Evolutionary conservation across 1,140 invertebrate genomes (phyloP).

Genomic region (Alviniconcha marisindica): DNA sequence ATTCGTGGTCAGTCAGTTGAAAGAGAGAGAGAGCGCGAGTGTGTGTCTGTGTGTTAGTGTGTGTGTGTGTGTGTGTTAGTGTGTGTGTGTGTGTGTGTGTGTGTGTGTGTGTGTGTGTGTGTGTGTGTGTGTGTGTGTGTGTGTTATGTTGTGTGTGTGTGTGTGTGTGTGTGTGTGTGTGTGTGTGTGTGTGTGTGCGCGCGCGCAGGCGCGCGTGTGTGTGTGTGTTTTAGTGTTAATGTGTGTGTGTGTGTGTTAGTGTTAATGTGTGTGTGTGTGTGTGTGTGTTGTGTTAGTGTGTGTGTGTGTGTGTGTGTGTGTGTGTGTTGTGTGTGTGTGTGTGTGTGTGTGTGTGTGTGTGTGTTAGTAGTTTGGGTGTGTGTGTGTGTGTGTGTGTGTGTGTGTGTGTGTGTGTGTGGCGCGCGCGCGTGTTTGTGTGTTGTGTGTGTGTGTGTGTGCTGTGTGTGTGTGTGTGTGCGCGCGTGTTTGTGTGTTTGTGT

Average conservation of each 20-base stretch:
- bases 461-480: neutral
- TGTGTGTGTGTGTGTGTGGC: too few relatives aligned
- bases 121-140: neutral
- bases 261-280: too few relatives aligned
- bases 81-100: conserved; percentile 9
- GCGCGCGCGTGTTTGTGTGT: neutral
- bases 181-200: conserved; percentile 22
- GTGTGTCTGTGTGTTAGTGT: neutral
- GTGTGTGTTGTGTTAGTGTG: neutral
- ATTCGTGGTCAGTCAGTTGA: neutral
- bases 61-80: conserved; percentile 16
- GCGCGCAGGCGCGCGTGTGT: neutral
- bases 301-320: neutral
- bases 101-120: conserved; percentile 8
- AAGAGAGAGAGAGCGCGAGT: neutral
- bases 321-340: neutral
- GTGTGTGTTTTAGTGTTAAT: neutral
- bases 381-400: neutral
- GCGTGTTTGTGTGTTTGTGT: neutral
- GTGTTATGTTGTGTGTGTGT: neutral
- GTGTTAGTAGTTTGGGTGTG: neutral
- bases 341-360: neutral
- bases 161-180: conserved; percentile 29
- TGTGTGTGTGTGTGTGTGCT: neutral
- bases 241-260: neutral